phyloP scores from a whole-genome alignment of 2,797 vertebrate species.

The Chromis chromis region DNA sequence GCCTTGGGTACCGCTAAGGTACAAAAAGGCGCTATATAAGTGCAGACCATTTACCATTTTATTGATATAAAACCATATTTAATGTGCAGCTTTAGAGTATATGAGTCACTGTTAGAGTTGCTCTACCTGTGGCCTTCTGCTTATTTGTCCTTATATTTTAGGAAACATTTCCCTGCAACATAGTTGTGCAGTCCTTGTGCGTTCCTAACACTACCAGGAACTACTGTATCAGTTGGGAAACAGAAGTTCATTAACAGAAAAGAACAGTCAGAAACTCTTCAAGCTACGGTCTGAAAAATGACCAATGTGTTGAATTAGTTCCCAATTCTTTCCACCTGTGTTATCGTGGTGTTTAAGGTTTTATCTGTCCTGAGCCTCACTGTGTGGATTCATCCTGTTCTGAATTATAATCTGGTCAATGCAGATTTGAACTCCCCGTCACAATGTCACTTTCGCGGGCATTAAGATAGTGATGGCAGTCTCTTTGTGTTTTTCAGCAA shows the following conservation, averaged over 20 bases:
- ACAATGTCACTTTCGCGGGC: background rate
- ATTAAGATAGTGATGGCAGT: rapidly evolving
- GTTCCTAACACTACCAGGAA: background rate
- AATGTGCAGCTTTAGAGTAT: too few relatives aligned
- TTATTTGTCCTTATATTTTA: background rate
- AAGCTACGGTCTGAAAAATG: too few relatives aligned
- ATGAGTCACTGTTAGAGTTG: too few relatives aligned
- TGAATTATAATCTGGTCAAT: too few relatives aligned
- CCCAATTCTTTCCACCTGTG: background rate
- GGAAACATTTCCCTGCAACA: background rate
- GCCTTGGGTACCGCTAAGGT: too few relatives aligned
- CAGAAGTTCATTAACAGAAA: too few relatives aligned
- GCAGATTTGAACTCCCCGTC: too few relatives aligned
- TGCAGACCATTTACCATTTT: too few relatives aligned
- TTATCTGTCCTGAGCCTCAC: background rate
- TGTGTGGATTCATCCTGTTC: background rate
- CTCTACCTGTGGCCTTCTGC: background rate
- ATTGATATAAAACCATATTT: too few relatives aligned
- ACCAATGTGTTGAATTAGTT: background rate
- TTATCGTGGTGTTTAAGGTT: background rate
- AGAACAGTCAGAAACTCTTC: too few relatives aligned
- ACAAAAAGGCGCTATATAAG: too few relatives aligned
- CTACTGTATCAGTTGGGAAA: background rate
- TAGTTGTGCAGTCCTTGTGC: too few relatives aligned
- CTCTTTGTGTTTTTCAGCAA: constrained; percentile 80